These are phyloP conservation scores for Clarias gariepinus DNA, from an alignment of 2,113 vertebrate genomes.

Conservation along the genomic window DNA sequence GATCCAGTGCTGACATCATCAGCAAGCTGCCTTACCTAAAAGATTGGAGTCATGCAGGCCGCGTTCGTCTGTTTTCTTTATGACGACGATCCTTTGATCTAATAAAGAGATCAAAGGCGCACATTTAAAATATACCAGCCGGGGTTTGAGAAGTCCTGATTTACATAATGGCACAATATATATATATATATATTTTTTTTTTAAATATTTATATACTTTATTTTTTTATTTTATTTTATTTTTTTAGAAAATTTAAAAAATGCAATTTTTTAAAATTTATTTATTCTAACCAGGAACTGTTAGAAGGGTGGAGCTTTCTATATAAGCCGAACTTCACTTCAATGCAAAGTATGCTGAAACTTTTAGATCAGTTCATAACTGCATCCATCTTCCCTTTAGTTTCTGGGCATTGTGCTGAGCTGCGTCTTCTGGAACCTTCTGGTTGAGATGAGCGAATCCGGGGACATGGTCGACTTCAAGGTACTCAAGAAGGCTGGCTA, in stretches of 20 bases:
- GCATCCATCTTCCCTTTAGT: conserved; percentile 61
- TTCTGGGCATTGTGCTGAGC: conserved; percentile 79
- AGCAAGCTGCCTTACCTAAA: neutral
- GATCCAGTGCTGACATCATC: too few relatives aligned
- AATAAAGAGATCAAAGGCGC: neutral
- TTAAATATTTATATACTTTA: too few relatives aligned
- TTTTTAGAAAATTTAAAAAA: too few relatives aligned
- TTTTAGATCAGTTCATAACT: neutral
- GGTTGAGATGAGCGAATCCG: conserved; percentile 72
- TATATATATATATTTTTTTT: neutral
- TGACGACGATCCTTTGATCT: neutral
- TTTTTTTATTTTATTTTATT: too few relatives aligned
- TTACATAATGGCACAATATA: neutral
- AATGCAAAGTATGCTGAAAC: neutral
- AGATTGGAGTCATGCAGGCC: neutral
- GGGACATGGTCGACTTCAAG: conserved; percentile 80
- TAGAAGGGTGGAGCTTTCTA: neutral
- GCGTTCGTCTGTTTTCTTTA: neutral
- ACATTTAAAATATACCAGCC: neutral
- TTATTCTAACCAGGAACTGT: too few relatives aligned
- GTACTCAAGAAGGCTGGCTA: conserved; percentile 63
- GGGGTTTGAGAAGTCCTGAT: neutral
- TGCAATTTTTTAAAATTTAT: too few relatives aligned
- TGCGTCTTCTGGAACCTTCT: conserved; percentile 85
- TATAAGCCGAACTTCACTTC: neutral